These are phyloP conservation scores for Oxytorus armatus DNA, from an alignment of 2,888 invertebrate species.

Conservation along the genomic window DNA sequence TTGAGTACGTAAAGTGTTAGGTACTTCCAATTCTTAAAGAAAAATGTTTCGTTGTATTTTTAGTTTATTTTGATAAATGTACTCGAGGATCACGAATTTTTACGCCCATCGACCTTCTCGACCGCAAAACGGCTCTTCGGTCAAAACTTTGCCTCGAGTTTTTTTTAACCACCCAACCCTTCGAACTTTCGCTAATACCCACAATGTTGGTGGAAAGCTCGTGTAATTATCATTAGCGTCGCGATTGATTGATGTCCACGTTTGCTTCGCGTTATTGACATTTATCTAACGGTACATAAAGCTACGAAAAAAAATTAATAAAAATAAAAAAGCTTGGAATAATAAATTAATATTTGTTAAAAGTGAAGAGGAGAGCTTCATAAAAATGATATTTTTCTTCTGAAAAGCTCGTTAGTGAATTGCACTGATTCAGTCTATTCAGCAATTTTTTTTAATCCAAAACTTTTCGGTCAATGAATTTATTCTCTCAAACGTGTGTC, in stretches of 20 bases:
- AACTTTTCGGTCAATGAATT: not conserved
- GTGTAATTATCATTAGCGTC: constrained; percentile 23
- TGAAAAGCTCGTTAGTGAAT: not conserved
- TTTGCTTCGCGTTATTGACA: not conserved
- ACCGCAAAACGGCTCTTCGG: constrained; percentile 7
- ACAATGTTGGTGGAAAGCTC: not conserved
- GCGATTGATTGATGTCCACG: constrained; percentile 1
- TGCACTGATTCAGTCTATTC: not conserved
- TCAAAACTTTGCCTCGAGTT: constrained; percentile 13
- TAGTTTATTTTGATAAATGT: constrained; percentile 1
- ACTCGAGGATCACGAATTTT: constrained; percentile 1
- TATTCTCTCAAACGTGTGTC: not conserved
- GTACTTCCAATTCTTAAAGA: no score
- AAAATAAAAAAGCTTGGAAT: no score
- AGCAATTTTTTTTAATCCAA: not conserved
- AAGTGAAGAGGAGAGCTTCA: no score
- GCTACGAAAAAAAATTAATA: not conserved
- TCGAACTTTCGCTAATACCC: not conserved
- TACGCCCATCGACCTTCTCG: constrained; percentile 9
- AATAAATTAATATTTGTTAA: no score
- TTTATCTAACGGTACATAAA: not conserved
- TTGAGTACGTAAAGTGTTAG: no score
- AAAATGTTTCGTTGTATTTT: no score
- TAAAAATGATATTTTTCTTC: no score
- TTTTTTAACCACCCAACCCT: not conserved